These are phyloP conservation scores for Octomys mimax DNA, from an alignment of 2,797 vertebrate genomes.

Conservation along the genomic window DNA sequence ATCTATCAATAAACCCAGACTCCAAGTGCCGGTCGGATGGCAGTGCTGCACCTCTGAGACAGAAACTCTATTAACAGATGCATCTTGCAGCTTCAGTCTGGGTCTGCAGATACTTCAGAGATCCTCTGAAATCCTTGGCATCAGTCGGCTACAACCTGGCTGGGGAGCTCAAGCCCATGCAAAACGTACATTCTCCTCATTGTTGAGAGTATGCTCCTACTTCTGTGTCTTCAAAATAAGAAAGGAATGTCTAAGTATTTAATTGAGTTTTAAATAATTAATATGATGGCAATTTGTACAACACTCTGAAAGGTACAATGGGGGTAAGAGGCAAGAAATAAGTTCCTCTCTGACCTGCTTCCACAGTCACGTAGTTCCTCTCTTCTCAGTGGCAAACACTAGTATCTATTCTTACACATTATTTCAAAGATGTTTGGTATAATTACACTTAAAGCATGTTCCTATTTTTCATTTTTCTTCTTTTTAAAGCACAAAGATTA, in stretches of 20 bases:
- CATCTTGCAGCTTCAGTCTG: slow-evolving; percentile 76
- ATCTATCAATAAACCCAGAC: slow-evolving; percentile 91
- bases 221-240: neutral
- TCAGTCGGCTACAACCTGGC: neutral
- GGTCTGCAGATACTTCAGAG: slow-evolving; percentile 8
- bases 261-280: neutral
- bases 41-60: slow-evolving; percentile 86
- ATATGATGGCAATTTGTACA: neutral
- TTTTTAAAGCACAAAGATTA: neutral
- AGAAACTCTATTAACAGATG: slow-evolving; percentile 89
- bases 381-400: neutral
- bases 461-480: neutral
- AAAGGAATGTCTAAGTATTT: neutral
- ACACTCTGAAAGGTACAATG: neutral
- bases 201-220: neutral
- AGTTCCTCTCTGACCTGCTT: neutral
- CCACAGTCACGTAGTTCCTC: neutral
- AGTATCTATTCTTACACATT: neutral
- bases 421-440: slow-evolving; percentile 18
- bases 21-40: slow-evolving; percentile 86
- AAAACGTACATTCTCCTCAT: neutral
- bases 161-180: neutral
- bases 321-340: neutral
- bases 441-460: neutral
- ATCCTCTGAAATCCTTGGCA: neutral